Conservation (phyloP, 2,113 vertebrate species). For the Daboia siamensis region DNA sequence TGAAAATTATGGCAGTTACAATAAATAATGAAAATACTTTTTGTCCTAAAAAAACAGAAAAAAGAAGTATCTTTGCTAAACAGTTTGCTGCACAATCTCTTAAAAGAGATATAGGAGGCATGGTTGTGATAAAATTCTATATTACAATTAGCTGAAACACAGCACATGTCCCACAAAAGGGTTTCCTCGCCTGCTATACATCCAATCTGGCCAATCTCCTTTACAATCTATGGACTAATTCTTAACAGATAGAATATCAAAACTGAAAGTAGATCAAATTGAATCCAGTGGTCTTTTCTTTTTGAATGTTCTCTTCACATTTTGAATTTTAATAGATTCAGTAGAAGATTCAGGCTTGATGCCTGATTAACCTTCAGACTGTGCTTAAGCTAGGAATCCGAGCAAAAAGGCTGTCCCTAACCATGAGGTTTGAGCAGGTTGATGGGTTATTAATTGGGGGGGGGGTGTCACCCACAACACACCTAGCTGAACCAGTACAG, state of each 20-base stretch:
- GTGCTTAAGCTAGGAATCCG: too few species aligned
- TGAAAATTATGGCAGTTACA: background rate
- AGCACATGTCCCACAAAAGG: background rate
- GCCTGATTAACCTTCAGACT: too few species aligned
- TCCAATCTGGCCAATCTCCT: background rate
- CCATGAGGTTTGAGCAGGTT: too few species aligned
- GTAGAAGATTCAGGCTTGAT: too few species aligned
- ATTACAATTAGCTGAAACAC: background rate
- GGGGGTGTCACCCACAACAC: too few species aligned
- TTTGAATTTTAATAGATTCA: background rate
- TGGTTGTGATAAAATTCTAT: background rate
- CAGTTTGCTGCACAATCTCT: background rate
- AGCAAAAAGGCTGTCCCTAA: too few species aligned
- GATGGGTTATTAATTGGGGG: too few species aligned
- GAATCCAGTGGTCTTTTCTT: background rate
- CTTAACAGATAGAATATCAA: background rate
- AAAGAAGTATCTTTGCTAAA: background rate
- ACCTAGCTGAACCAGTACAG: too few species aligned
- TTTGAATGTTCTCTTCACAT: background rate
- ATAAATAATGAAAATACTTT: background rate
- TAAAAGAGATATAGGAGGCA: background rate
- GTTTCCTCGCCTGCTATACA: background rate
- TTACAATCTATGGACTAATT: background rate
- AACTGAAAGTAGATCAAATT: background rate
- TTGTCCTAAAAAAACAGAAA: background rate